Conservation (phyloP, 1,140 invertebrate genomes). For the Leucophenga varia region DNA sequence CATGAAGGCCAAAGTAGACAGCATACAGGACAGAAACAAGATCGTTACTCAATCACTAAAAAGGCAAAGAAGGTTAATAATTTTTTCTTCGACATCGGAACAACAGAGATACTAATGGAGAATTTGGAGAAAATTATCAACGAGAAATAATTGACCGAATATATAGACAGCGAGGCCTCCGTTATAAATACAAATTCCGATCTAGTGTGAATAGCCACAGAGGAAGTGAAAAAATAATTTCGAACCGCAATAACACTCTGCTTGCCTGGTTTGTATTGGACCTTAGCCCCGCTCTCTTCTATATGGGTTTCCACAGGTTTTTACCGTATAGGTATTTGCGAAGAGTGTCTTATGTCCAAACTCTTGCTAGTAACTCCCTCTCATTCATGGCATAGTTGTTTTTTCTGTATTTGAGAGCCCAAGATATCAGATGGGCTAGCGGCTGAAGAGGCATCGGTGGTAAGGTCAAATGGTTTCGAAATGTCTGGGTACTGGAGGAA, state of each 20-base stretch:
- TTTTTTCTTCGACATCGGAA: too few relatives aligned
- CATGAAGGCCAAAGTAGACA: background rate
- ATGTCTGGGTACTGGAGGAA: constrained; percentile 36
- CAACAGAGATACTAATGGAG: too few relatives aligned
- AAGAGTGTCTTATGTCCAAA: constrained; percentile 10
- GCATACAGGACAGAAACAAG: background rate
- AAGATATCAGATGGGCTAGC: constrained; percentile 15
- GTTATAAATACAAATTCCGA: too few relatives aligned
- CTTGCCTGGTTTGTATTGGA: constrained; percentile 56
- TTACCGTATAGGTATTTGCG: constrained; percentile 11
- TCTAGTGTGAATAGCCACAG: too few relatives aligned
- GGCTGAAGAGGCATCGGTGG: constrained; percentile 35
- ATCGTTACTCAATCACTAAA: too few relatives aligned
- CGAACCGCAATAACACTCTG: constrained; percentile 37
- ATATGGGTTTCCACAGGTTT: too few relatives aligned
- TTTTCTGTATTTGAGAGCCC: constrained; percentile 5
- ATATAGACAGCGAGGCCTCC: too few relatives aligned
- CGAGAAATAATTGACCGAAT: too few relatives aligned
- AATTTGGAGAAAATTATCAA: too few relatives aligned
- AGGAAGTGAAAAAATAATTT: background rate
- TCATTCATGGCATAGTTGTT: constrained; percentile 11
- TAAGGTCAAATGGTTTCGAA: constrained; percentile 37
- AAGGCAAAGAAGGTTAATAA: background rate
- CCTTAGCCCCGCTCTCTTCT: constrained; percentile 24
- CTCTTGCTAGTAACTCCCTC: constrained; percentile 7